Evolutionary conservation across 2,797 vertebrate genomes (phyloP).

Genomic region (Notolabrus celidotus): DNA sequence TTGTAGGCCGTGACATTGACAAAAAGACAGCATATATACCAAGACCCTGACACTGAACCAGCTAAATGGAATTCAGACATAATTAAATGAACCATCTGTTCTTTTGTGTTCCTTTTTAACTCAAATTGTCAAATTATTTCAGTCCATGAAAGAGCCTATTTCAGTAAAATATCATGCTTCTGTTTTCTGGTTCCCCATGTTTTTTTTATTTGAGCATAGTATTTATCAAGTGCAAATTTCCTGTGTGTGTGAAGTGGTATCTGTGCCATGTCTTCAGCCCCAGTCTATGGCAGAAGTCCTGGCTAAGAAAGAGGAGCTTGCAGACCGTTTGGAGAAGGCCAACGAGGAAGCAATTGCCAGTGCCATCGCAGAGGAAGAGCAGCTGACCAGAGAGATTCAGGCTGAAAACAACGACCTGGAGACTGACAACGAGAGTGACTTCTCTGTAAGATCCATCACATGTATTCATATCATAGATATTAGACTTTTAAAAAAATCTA

Average conservation of each 20-base stretch:
- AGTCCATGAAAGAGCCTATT: not conserved
- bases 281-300: slow-evolving; percentile 99
- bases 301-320: slow-evolving; percentile 97
- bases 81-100: too few species aligned
- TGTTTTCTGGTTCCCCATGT: not conserved
- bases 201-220: slow-evolving; percentile 31
- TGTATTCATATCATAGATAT: not conserved
- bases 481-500: too few species aligned
- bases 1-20: not conserved
- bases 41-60: not conserved
- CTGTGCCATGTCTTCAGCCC: slow-evolving; percentile 78
- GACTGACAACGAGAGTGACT: slow-evolving; percentile 95
- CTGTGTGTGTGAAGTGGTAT: slow-evolving; percentile 42
- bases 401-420: slow-evolving; percentile 96
- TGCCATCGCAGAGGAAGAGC: slow-evolving; percentile 98
- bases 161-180: not conserved
- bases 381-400: slow-evolving; percentile 96
- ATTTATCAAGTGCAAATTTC: slow-evolving; percentile 24
- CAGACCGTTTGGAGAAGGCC: slow-evolving; percentile 95
- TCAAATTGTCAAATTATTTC: too few species aligned
- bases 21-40: not conserved
- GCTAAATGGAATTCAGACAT: not conserved
- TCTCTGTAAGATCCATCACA: slow-evolving; percentile 87
- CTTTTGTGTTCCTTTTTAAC: too few species aligned
- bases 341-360: slow-evolving; percentile 99